A percentile compares a stretch with the other conserved stretches of the same genome.
Evolutionary conservation across 2,113 vertebrate genomes (phyloP).

Genomic region (Aldabrachelys gigantea): DNA sequence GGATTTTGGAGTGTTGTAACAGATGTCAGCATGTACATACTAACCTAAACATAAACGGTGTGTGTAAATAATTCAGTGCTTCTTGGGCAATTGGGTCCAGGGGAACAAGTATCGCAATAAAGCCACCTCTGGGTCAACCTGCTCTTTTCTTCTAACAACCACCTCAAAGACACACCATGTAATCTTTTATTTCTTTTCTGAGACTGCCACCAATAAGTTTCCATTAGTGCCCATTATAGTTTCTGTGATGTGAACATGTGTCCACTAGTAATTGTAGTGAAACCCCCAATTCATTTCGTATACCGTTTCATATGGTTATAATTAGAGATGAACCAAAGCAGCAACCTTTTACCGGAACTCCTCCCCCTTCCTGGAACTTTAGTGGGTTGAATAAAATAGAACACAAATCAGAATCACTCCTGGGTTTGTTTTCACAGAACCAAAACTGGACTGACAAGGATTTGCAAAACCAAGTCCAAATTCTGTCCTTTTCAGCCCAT

Average conservation of each 20-base stretch:
- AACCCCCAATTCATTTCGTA: not conserved
- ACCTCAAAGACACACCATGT: not conserved
- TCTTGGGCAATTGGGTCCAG: no score
- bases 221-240: not conserved
- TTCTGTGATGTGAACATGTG: not conserved
- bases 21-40: no score
- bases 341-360: not conserved
- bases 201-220: not conserved
- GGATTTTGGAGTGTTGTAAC: no score
- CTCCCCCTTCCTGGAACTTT: not conserved
- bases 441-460: not conserved
- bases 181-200: not conserved
- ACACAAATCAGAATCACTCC: not conserved
- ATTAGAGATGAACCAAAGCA: not conserved
- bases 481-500: not conserved
- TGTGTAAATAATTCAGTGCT: no score
- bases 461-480: not conserved
- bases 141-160: not conserved
- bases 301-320: not conserved
- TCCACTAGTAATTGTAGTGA: not conserved
- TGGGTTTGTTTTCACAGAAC: fast-evolving
- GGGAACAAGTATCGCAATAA: no score
- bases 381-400: not conserved
- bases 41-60: no score
- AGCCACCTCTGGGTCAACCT: no score